Percentiles rank a stretch among this genome's conserved stretches.
phyloP scores from a whole-genome alignment of 2,888 invertebrate species.

The Napeogenes inachia region DNA sequence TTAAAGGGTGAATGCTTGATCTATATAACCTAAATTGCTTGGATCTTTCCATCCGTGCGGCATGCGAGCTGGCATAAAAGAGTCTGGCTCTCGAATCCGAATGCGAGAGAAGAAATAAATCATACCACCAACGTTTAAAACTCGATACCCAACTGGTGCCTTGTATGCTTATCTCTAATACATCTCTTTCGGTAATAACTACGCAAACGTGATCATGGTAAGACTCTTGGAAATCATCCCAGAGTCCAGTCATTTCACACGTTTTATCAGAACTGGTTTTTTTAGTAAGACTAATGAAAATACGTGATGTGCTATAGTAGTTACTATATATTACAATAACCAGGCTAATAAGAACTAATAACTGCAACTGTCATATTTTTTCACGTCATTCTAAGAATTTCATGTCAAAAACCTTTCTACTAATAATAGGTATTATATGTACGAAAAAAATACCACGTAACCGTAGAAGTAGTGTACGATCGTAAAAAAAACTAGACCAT shows the following conservation, averaged over 20 bases:
- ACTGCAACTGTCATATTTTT: no score
- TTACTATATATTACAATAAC: no score
- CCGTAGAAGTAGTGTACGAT: no score
- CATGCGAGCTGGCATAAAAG: constrained; percentile 42
- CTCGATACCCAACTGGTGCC: constrained; percentile 27
- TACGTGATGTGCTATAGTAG: no score
- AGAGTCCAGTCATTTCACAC: constrained; percentile 3
- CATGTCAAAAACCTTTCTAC: no score
- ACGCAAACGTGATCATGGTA: constrained; percentile 42
- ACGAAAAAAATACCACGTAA: no score
- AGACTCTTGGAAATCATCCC: constrained; percentile 24
- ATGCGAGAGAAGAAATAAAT: constrained; percentile 42
- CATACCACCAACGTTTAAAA: constrained; percentile 41
- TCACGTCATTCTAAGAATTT: no score
- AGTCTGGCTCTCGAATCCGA: constrained; percentile 33
- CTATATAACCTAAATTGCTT: constrained; percentile 38
- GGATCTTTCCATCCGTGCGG: constrained; percentile 39
- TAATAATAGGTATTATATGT: no score
- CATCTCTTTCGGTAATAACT: constrained; percentile 40
- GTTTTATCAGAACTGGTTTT: not conserved
- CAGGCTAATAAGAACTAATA: no score
- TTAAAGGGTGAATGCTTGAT: constrained; percentile 43
- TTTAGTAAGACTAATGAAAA: no score
- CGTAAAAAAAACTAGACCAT: no score
- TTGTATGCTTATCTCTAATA: constrained; percentile 38